These are phyloP conservation scores for Callocephalon fimbriatum DNA, from an alignment of 2,113 vertebrate genomes.

Conservation along the genomic window DNA sequence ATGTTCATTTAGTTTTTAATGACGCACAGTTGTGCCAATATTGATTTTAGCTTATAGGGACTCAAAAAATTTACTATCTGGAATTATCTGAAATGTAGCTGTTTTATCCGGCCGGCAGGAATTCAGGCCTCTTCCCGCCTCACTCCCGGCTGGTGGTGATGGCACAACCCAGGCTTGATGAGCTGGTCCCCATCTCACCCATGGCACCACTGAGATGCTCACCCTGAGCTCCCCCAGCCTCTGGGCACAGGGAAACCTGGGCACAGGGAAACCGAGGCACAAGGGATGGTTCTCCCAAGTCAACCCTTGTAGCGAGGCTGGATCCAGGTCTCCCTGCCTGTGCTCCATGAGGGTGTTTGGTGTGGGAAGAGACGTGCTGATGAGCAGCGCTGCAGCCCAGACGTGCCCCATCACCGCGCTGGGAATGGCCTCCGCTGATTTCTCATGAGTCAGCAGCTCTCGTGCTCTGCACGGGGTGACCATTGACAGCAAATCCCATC, in stretches of 20 bases:
- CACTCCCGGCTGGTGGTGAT: fast-evolving
- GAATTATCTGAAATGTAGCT: constrained; percentile 71
- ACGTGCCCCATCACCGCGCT: neutral
- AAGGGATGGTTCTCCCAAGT: fast-evolving
- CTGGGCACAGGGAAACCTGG: neutral
- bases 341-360: fast-evolving
- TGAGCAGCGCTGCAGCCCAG: neutral
- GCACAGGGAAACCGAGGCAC: constrained; percentile 34
- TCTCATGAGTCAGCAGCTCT: neutral
- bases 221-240: fast-evolving
- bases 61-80: constrained; percentile 82
- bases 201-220: fast-evolving
- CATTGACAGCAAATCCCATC: constrained; percentile 10
- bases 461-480: neutral
- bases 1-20: constrained; percentile 86
- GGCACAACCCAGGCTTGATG: neutral
- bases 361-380: fast-evolving
- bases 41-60: constrained; percentile 87
- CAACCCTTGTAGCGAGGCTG: fast-evolving
- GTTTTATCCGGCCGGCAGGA: constrained; percentile 43
- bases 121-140: neutral
- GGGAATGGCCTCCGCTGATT: fast-evolving
- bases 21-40: constrained; percentile 84
- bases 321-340: neutral
- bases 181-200: neutral